phyloP scores from a whole-genome alignment of 92 coral and sea anemone species.

The Bergia sp. region DNA sequence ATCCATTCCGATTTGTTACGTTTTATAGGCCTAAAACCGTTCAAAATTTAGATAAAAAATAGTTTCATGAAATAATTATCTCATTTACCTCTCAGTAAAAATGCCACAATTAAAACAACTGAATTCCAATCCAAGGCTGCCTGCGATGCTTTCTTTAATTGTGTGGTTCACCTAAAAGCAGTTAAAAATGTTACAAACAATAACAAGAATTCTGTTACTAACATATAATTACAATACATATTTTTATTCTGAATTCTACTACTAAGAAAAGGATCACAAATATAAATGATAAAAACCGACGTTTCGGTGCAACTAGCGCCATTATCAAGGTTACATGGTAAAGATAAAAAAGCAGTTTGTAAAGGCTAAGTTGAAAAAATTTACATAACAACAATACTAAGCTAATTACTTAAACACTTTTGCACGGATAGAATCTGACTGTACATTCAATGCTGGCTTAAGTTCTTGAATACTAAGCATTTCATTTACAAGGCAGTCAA shows the following conservation, averaged over 20 bases:
- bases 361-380: neutral
- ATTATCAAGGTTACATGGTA: neutral
- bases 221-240: neutral
- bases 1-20: no score
- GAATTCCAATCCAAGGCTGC: neutral
- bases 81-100: no score
- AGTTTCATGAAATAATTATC: no score
- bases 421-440: conserved; percentile 1
- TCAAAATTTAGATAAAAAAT: no score
- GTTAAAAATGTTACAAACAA: neutral
- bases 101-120: neutral
- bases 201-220: neutral
- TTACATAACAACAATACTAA: conserved; percentile 3
- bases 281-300: neutral
- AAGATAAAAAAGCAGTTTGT: conserved; percentile 5
- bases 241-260: neutral
- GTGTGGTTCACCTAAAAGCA: neutral
- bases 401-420: conserved; percentile 2
- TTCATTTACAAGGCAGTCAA: conserved; percentile 33
- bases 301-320: neutral
- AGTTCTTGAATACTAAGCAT: conserved; percentile 39
- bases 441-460: conserved; percentile 39
- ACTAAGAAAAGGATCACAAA: neutral
- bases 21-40: no score
- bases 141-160: neutral